Evolutionary conservation across 2,888 invertebrate species (phyloP).

Genomic region (Ganaspis brasiliensis): DNA sequence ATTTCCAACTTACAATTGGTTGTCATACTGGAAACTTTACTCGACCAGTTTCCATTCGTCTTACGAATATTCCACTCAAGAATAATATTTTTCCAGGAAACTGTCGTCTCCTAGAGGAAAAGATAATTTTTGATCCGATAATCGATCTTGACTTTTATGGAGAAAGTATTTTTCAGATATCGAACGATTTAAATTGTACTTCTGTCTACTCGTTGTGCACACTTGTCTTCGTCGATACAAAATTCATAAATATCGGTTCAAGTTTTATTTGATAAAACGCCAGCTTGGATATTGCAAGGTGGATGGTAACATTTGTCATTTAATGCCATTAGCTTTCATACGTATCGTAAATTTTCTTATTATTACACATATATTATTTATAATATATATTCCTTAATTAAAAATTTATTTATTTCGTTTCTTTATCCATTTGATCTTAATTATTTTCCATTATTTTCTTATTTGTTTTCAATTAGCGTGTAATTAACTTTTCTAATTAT

Average conservation of each 20-base stretch:
- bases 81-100: background rate
- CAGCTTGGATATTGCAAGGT: background rate
- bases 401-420: no score
- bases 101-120: background rate
- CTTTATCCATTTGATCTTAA: no score
- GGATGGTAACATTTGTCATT: background rate
- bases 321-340: background rate
- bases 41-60: conserved; percentile 1
- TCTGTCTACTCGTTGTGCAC: conserved; percentile 2
- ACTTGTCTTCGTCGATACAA: background rate
- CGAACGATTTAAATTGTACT: conserved; percentile 4
- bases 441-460: no score
- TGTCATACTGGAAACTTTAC: conserved; percentile 29
- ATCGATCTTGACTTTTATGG: conserved; percentile 18
- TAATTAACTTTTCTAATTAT: no score
- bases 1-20: conserved; percentile 18
- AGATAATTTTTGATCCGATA: background rate
- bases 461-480: no score
- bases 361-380: no score
- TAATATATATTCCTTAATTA: no score
- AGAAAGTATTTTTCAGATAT: conserved; percentile 29
- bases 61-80: background rate
- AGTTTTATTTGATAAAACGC: conserved; percentile 15
- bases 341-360: conserved; percentile 3
- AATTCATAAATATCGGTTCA: conserved; percentile 6